Evolutionary conservation across 64 coral and sea anemone genomes (phyloP).

Genomic region (Porites lutea): DNA sequence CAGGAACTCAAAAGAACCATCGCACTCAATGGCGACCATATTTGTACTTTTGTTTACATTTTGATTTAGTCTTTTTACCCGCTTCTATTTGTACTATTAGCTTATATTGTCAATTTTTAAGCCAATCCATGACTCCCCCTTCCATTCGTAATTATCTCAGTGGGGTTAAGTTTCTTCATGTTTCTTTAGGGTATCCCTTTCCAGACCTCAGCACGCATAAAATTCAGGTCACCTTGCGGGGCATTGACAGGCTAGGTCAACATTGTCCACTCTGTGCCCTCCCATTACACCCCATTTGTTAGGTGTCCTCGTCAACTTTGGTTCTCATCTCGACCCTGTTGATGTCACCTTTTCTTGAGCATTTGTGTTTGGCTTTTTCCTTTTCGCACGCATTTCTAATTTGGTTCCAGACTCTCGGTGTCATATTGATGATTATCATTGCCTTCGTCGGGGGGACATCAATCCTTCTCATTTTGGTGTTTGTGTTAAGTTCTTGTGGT

Average conservation of each 20-base stretch:
- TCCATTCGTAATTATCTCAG: conserved; percentile 43
- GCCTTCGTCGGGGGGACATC: neutral
- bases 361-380: conserved; percentile 1
- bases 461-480: neutral
- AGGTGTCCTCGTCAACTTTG: neutral
- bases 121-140: conserved; percentile 5
- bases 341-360: conserved; percentile 10
- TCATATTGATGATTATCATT: neutral
- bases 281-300: neutral
- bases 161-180: conserved; percentile 35
- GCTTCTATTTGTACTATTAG: neutral
- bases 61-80: neutral
- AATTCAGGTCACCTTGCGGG: neutral
- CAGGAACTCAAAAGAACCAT: conserved; percentile 1
- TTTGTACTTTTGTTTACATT: conserved; percentile 25
- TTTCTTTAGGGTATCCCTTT: neutral
- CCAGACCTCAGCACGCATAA: neutral
- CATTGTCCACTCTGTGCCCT: neutral
- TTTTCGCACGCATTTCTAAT: neutral
- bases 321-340: neutral
- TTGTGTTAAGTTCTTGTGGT: neutral
- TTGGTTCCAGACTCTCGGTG: neutral
- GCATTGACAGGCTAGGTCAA: neutral
- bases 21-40: conserved; percentile 18
- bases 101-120: conserved; percentile 30